Percentiles rank a stretch among this genome's conserved stretches.
Evolutionary conservation across 2,113 vertebrate genomes (phyloP).

Genomic region (Mormyrus iriodes): DNA sequence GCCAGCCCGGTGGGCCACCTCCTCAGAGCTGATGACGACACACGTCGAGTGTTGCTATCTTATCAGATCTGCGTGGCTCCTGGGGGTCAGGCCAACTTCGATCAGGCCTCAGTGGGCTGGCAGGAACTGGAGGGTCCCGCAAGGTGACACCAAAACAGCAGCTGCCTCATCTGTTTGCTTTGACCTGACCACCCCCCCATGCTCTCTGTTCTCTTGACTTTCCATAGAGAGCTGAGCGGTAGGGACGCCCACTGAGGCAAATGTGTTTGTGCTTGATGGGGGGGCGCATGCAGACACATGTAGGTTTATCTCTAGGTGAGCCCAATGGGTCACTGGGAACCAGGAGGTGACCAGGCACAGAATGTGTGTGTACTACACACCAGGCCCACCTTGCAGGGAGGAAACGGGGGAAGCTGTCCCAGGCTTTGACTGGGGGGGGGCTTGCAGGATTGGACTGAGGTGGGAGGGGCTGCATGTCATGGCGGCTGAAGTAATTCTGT

Average conservation of each 20-base stretch:
- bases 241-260: background rate
- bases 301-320: background rate
- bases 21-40: background rate
- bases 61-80: background rate
- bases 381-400: background rate
- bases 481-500: background rate
- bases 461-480: background rate
- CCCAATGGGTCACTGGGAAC: background rate
- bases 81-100: background rate
- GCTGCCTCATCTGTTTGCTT: conserved; percentile 11
- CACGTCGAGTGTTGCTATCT: background rate
- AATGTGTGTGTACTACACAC: background rate
- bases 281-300: background rate
- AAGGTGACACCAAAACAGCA: background rate
- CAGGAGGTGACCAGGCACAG: background rate
- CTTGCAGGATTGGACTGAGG: background rate
- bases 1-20: background rate
- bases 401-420: background rate
- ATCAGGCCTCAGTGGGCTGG: background rate
- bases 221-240: background rate
- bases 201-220: too few species aligned
- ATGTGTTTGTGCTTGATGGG: background rate
- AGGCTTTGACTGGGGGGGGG: background rate
- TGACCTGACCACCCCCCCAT: background rate
- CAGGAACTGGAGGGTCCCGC: background rate